Evolutionary conservation across 2,888 invertebrate species (phyloP), one percentile per base, ranked within the genome.

Genomic region (Philaethria dido): DNA sequence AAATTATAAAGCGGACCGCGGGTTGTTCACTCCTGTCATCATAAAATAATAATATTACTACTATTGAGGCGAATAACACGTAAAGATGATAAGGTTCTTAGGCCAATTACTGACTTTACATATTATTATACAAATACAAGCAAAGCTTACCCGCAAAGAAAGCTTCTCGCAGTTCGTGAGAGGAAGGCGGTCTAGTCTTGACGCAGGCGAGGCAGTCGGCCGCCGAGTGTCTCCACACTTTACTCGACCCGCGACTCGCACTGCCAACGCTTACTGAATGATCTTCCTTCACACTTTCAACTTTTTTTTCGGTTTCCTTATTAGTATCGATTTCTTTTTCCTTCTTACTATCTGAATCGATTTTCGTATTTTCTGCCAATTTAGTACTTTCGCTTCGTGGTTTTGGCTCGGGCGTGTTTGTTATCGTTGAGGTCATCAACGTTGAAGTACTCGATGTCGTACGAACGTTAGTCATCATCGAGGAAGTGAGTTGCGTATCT

Each of bases 91-190:
- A n/a, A n/a, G n/a, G n/a, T n/a, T n/a, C n/a, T n/a, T n/a, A n/a
- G n/a, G n/a, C n/a, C n/a, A n/a, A n/a, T n/a, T n/a, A n/a, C n/a
- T n/a, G n/a, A n/a, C n/a, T n/a, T n/a, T n/a, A n/a, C n/a, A n/a
- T n/a, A n/a, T n/a, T n/a, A n/a, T n/a, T n/a, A n/a, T n/a, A n/a
- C n/a, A n/a, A n/a, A n/a, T n/a, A n/a, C n/a, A n/a, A n/a, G n/a
- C n/a, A n/a, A n/a, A n/a, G n/a, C 13, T 22, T 50, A 91, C 92
- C 91, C 68, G 91, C 86, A 74, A 93, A 93, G 76, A 93, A 93
- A 0, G 92, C 92, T 72, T 93, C 92, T 1, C 93, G 82, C 59
- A 93, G 75, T 72, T 93, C 90, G 59, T 92, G 88, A 9, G 88
- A 84, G 1, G 90, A 89, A 0, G 86, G 89, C 62, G 92, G 92